Percentiles rank a stretch among this genome's conserved stretches.
These are phyloP conservation scores for Nephrotoma flavescens DNA, from an alignment of 2,888 invertebrate genomes.

Conservation along the genomic window DNA sequence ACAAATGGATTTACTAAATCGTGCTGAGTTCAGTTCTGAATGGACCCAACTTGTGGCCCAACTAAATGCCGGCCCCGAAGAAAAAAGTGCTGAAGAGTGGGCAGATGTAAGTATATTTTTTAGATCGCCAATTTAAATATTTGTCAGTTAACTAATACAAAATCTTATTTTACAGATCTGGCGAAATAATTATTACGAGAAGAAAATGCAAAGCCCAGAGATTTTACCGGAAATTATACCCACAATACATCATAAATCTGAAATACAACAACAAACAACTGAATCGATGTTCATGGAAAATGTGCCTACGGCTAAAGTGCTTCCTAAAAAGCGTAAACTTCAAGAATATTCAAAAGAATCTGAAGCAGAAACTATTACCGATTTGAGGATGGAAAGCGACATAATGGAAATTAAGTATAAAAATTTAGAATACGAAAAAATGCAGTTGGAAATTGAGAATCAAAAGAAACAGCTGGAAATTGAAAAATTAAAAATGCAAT, in stretches of 20 bases:
- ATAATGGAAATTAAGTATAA: neutral
- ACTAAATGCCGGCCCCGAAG: neutral
- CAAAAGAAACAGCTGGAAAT: neutral
- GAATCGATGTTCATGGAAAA: neutral
- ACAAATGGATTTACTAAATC: neutral
- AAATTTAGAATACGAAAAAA: neutral
- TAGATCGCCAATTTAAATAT: neutral
- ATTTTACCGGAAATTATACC: neutral
- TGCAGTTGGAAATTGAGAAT: neutral
- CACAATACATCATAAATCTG: neutral
- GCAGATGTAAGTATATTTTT: neutral
- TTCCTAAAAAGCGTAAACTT: neutral
- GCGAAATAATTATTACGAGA: neutral
- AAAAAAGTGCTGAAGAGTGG: neutral
- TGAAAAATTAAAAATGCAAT: neutral
- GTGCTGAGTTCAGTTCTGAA: neutral
- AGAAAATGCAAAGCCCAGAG: neutral
- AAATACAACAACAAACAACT: neutral
- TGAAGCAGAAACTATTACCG: neutral
- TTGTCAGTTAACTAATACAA: neutral
- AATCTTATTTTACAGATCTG: neutral
- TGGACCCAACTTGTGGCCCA: neutral
- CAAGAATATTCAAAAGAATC: neutral
- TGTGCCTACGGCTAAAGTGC: neutral
- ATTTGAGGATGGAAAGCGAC: neutral